These are phyloP conservation scores for Periphyllus acericola DNA, from an alignment of 2,888 invertebrate genomes.

Conservation along the genomic window DNA sequence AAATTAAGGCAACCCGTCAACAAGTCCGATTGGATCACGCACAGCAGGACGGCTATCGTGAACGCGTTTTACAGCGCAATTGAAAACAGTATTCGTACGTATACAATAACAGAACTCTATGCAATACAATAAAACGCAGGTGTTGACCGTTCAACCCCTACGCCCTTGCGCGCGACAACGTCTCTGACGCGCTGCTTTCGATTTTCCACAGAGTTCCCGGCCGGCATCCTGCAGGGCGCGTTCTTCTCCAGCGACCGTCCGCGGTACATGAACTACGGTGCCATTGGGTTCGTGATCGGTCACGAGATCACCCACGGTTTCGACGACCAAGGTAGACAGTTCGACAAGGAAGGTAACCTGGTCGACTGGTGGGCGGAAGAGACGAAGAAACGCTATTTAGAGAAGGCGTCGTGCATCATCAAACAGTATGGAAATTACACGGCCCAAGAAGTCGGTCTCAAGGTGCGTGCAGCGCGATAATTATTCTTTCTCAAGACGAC, in stretches of 20 bases:
- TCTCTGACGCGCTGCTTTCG: background rate
- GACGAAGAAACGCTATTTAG: conserved; percentile 84
- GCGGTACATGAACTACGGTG: conserved; percentile 91
- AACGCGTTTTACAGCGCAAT: conserved; percentile 88
- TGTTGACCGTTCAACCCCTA: background rate
- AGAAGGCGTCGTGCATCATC: conserved; percentile 89
- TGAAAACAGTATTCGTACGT: conserved; percentile 84
- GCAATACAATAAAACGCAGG: too few species aligned
- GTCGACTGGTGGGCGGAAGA: conserved; percentile 96
- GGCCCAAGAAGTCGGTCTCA: conserved; percentile 78
- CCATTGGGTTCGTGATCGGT: conserved; percentile 90
- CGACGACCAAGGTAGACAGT: conserved; percentile 90
- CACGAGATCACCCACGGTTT: conserved; percentile 94
- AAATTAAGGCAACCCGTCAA: conserved; percentile 82
- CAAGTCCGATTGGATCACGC: conserved; percentile 87
- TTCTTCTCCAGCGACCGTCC: conserved; percentile 91
- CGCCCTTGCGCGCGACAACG: background rate
- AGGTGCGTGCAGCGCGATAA: conserved; percentile 69
- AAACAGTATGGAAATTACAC: conserved; percentile 93
- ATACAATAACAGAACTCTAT: background rate
- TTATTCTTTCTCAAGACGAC: background rate
- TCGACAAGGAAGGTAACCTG: conserved; percentile 90
- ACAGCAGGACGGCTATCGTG: conserved; percentile 84
- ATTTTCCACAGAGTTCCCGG: conserved; percentile 84
- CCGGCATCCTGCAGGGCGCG: conserved; percentile 90